Conservation (phyloP, 2,797 vertebrate species). For the Monodelphis domestica region DNA sequence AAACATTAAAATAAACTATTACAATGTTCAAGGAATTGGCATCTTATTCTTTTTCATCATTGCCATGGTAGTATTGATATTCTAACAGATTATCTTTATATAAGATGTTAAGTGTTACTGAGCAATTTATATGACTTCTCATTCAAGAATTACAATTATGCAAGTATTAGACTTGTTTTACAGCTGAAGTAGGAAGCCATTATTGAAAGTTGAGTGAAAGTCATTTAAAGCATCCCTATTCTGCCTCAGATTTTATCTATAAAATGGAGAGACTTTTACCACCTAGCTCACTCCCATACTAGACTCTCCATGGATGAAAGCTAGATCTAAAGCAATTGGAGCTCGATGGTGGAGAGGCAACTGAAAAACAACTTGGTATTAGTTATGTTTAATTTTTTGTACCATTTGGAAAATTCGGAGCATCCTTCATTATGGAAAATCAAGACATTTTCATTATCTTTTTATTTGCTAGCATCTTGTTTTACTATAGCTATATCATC, state of each 20-base stretch:
- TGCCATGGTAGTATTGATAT: constrained; percentile 36
- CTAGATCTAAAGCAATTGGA: constrained; percentile 19
- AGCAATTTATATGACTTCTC: neutral
- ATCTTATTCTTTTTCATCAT: constrained; percentile 29
- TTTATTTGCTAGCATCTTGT: constrained; percentile 51
- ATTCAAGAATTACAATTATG: neutral
- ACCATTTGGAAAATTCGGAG: constrained; percentile 49
- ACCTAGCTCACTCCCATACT: constrained; percentile 67
- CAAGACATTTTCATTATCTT: constrained; percentile 26
- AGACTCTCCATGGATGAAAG: constrained; percentile 52
- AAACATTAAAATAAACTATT: constrained; percentile 81
- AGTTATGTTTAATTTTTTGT: constrained; percentile 57
- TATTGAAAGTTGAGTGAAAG: constrained; percentile 37
- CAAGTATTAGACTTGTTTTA: neutral
- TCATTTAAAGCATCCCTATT: constrained; percentile 25
- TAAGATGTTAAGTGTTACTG: neutral
- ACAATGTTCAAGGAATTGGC: constrained; percentile 55
- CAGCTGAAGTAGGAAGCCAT: constrained; percentile 30
- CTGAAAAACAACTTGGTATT: constrained; percentile 26
- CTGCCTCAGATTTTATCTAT: constrained; percentile 58
- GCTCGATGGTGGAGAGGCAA: constrained; percentile 30
- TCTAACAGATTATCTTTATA: neutral
- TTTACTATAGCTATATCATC: constrained; percentile 44
- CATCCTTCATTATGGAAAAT: constrained; percentile 41
- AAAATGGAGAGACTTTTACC: constrained; percentile 47